These are phyloP conservation scores for Acrossocheilus wenchowensis DNA, from an alignment of 2,797 vertebrate genomes.

Conservation along the genomic window DNA sequence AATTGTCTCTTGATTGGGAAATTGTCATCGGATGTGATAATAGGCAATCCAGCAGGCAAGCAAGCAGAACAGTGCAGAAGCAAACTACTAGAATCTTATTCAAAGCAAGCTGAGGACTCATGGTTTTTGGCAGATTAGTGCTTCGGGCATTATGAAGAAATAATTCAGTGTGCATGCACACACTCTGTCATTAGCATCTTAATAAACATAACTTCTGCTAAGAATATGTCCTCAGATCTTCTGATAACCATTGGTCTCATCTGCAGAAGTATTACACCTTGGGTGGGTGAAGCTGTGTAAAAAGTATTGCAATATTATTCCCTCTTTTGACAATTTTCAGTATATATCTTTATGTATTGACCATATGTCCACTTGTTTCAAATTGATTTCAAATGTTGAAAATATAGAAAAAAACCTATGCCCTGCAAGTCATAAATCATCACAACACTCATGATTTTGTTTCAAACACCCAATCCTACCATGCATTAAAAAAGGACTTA, in stretches of 20 bases:
- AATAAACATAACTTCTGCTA: slow-evolving; percentile 32
- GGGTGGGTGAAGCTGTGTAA: not conserved
- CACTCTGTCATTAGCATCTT: slow-evolving; percentile 42
- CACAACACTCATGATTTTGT: not conserved
- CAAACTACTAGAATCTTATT: slow-evolving; percentile 5
- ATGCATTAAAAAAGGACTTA: not conserved
- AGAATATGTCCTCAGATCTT: slow-evolving; percentile 6
- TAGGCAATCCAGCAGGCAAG: not conserved
- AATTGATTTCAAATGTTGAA: not conserved
- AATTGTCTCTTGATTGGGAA: slow-evolving; percentile 29
- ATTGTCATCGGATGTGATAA: slow-evolving; percentile 20
- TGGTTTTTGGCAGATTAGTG: not conserved
- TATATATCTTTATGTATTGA: not conserved
- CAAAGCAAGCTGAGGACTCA: not conserved
- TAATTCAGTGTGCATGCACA: not conserved
- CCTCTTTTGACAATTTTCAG: not conserved
- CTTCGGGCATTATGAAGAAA: slow-evolving; percentile 17
- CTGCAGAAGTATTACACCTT: not conserved
- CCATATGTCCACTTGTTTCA: not conserved
- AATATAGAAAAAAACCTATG: not conserved
- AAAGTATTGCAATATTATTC: not conserved
- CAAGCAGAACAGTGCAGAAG: not conserved
- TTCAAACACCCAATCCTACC: not conserved
- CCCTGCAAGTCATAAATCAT: not conserved
- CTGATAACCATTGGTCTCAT: slow-evolving; percentile 10